A percentile compares a stretch with the other conserved stretches of the same genome.
Conservation (phyloP, 2,888 invertebrate species). For the Cryptus viduatorius region DNA sequence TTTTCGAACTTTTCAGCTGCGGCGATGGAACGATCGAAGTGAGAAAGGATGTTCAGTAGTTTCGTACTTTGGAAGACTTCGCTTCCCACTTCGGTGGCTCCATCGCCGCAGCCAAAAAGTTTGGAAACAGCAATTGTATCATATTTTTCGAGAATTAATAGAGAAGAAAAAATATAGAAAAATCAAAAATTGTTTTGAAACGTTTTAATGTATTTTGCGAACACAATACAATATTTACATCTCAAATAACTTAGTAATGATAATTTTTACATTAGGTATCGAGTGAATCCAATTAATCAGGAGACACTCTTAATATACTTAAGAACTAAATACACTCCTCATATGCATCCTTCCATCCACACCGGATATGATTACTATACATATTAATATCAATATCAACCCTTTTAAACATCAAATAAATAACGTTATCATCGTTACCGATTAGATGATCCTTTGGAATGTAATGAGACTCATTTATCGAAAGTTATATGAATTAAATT, state of each 20-base stretch:
- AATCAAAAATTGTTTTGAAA: background rate
- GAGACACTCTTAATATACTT: background rate
- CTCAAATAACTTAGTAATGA: background rate
- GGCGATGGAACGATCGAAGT: too few species aligned
- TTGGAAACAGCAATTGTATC: too few species aligned
- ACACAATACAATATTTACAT: slow-evolving; percentile 13
- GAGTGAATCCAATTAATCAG: background rate
- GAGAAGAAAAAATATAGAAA: background rate
- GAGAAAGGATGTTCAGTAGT: too few species aligned
- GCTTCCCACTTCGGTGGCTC: too few species aligned
- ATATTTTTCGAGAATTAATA: too few species aligned
- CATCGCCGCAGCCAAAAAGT: too few species aligned
- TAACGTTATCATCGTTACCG: background rate
- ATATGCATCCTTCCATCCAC: background rate
- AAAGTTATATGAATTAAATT: background rate
- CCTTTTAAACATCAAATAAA: background rate
- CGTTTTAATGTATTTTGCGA: background rate
- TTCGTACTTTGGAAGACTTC: too few species aligned
- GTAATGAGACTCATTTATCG: slow-evolving; percentile 12
- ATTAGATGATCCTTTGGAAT: background rate
- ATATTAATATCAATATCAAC: slow-evolving; percentile 20
- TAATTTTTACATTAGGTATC: background rate
- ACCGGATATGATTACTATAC: background rate
- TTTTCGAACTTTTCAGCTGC: too few species aligned
- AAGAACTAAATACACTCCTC: background rate